A percentile compares a stretch with the other conserved stretches of the same genome.
phyloP scores from a whole-genome alignment of 2,797 vertebrate genomes.

The Zonotrichia albicollis region DNA sequence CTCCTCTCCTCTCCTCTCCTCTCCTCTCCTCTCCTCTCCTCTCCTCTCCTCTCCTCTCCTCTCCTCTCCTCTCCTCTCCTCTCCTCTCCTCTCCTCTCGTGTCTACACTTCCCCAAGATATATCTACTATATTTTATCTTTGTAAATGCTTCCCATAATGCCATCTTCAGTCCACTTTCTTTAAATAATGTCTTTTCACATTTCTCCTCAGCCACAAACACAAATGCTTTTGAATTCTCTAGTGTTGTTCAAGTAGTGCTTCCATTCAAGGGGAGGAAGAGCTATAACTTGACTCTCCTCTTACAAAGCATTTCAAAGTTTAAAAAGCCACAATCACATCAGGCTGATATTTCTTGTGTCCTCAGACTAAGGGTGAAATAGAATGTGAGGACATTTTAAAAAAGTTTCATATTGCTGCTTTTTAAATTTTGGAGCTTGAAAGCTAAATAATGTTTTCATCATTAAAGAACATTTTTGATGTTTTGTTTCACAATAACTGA shows the following conservation, averaged over 20 bases:
- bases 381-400: neutral
- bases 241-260: neutral
- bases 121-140: neutral
- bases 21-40: no score
- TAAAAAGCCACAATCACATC: neutral
- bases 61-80: no score
- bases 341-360: neutral
- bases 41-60: no score
- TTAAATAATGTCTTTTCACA: neutral
- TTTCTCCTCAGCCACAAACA: neutral
- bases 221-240: neutral
- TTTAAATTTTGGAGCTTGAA: neutral
- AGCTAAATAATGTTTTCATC: neutral
- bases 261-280: neutral
- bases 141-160: neutral
- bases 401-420: neutral
- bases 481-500: neutral
- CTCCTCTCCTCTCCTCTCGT: no score
- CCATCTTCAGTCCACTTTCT: neutral
- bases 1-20: neutral
- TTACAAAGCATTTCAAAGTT: neutral
- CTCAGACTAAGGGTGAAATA: neutral
- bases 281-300: neutral
- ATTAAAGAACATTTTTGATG: neutral
- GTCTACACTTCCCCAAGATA: neutral